Evolutionary conservation across 2,113 vertebrate genomes (phyloP).

Genomic region (Plestiodon gilberti): DNA sequence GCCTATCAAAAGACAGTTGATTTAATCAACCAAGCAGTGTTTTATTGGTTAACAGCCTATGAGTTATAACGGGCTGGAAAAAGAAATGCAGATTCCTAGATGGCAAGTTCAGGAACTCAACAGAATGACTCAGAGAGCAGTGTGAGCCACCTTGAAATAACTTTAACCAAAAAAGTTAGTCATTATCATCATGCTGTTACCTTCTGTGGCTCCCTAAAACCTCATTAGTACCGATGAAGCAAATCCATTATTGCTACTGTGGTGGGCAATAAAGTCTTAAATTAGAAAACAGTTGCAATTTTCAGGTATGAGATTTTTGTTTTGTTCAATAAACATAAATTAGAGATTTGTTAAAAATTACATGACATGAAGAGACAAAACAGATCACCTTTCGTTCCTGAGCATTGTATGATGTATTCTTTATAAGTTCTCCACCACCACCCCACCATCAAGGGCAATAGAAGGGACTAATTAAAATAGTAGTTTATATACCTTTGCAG

Average conservation of each 20-base stretch:
- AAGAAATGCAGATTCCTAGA: background rate
- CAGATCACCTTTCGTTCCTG: constrained; percentile 27
- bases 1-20: background rate
- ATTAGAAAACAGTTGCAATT: constrained; percentile 61
- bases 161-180: constrained; percentile 50
- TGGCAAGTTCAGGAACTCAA: background rate
- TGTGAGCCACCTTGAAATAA: constrained; percentile 38
- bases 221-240: constrained; percentile 57
- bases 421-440: constrained; percentile 30
- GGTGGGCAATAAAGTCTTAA: constrained; percentile 57
- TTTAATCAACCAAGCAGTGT: background rate
- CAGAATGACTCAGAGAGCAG: constrained; percentile 21
- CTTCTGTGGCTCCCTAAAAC: constrained; percentile 48
- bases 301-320: background rate
- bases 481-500: constrained; percentile 48
- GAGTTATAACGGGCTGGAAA: background rate
- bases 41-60: background rate
- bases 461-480: constrained; percentile 60
- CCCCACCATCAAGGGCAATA: constrained; percentile 54
- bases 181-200: background rate
- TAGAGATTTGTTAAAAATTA: constrained; percentile 44
- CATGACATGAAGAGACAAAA: constrained; percentile 34
- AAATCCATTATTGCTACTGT: constrained; percentile 45
- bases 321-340: constrained; percentile 38
- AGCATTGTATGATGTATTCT: constrained; percentile 45